Evolutionary conservation across 2,888 invertebrate genomes (phyloP).

Genomic region (Bellardia bayeri): DNA sequence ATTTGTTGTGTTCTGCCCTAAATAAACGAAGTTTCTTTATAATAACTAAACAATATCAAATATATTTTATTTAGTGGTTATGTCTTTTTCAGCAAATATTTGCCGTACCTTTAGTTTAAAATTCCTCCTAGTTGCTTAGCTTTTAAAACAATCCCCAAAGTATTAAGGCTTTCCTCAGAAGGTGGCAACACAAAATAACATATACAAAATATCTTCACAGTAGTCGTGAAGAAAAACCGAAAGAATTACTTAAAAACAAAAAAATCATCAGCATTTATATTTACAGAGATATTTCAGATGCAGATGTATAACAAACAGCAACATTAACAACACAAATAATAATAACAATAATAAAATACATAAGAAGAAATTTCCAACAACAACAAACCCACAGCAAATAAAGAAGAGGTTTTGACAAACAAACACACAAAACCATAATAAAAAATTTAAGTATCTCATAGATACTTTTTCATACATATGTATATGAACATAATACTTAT

Average conservation of each 20-base stretch:
- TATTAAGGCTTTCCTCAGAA: not conserved
- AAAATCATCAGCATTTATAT: slow-evolving; percentile 26
- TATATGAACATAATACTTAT: not conserved
- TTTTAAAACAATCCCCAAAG: not conserved
- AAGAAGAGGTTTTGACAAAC: slow-evolving; percentile 61
- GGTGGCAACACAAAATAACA: slow-evolving; percentile 26
- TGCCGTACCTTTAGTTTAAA: not conserved
- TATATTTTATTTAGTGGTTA: too few relatives aligned
- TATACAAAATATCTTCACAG: slow-evolving; percentile 32
- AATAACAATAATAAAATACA: slow-evolving; percentile 33
- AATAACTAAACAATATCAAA: too few relatives aligned
- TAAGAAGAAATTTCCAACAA: slow-evolving; percentile 46
- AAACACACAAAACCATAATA: slow-evolving; percentile 47
- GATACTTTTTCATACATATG: slow-evolving; percentile 60
- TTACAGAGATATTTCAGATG: slow-evolving; percentile 50
- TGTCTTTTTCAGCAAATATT: too few relatives aligned
- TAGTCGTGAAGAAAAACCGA: slow-evolving; percentile 35
- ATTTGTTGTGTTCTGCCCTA: too few relatives aligned
- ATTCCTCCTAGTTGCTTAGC: not conserved
- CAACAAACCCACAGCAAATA: slow-evolving; percentile 38
- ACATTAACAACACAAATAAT: slow-evolving; percentile 3
- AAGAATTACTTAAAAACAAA: slow-evolving; percentile 44
- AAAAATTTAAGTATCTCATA: slow-evolving; percentile 62
- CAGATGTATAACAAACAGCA: slow-evolving; percentile 47
- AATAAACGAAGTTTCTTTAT: too few relatives aligned